These are phyloP conservation scores for Podarcis siculus DNA, from an alignment of 2,797 vertebrate genomes.

Conservation along the genomic window DNA sequence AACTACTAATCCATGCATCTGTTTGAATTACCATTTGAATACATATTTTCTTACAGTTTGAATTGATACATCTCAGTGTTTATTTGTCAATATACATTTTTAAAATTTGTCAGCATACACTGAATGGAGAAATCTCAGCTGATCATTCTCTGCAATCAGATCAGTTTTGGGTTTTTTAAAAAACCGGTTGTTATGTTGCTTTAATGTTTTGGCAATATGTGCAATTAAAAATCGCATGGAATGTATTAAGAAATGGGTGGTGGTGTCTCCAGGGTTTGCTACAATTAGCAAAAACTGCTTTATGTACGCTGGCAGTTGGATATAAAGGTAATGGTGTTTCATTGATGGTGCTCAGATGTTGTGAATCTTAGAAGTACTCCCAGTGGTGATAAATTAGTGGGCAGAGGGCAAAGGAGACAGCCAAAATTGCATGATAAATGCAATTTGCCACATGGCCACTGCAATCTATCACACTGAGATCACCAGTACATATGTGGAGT, in stretches of 20 bases:
- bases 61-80: too few species aligned
- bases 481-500: slow-evolving; percentile 44
- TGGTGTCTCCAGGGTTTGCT: slow-evolving; percentile 48
- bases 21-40: background rate
- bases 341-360: slow-evolving; percentile 65
- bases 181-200: slow-evolving; percentile 1
- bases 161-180: background rate
- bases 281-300: slow-evolving; percentile 45
- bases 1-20: background rate
- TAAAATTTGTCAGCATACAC: too few species aligned
- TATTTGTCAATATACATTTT: background rate
- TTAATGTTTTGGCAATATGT: slow-evolving; percentile 28
- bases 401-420: slow-evolving; percentile 63
- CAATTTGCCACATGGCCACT: slow-evolving; percentile 68
- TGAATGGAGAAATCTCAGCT: background rate
- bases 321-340: slow-evolving; percentile 37
- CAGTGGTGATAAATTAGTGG: slow-evolving; percentile 63
- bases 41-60: background rate
- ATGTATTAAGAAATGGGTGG: slow-evolving; percentile 42
- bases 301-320: slow-evolving; percentile 44
- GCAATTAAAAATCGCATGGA: slow-evolving; percentile 42
- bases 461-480: slow-evolving; percentile 60
- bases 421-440: slow-evolving; percentile 51
- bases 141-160: background rate
- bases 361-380: slow-evolving; percentile 61